A percentile compares a stretch with the other conserved stretches of the same genome.
These are phyloP conservation scores for Anguilla rostrata DNA, from an alignment of 2,113 vertebrate genomes.

Conservation along the genomic window DNA sequence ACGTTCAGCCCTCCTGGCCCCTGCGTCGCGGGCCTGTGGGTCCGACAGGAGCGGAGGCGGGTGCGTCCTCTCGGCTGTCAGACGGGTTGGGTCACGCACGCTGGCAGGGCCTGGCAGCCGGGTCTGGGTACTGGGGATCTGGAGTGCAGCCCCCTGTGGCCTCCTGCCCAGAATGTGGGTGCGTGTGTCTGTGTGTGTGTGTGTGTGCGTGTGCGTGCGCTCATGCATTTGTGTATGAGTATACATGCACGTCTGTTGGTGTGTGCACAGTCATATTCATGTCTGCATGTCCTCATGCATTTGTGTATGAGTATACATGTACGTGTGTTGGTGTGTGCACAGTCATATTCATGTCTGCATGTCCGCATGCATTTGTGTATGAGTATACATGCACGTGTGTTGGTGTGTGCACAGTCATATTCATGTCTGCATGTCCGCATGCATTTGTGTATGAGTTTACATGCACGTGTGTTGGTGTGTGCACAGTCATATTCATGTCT, in stretches of 20 bases:
- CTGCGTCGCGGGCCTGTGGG: neutral
- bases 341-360: neutral
- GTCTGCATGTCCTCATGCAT: neutral
- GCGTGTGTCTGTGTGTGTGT: conserved; percentile 9
- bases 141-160: neutral
- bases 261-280: neutral
- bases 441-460: neutral
- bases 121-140: neutral
- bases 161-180: conserved; percentile 9
- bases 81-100: conserved; percentile 38
- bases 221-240: neutral
- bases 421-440: neutral
- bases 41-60: neutral
- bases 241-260: neutral
- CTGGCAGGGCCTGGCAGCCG: neutral
- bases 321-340: neutral
- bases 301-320: neutral
- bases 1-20: no score
- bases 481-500: neutral
- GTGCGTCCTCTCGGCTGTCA: conserved; percentile 12
- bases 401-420: neutral
- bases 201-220: conserved; percentile 25
- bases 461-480: neutral
- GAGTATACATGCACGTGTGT: neutral
- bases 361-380: neutral